Evolutionary conservation across 1,140 invertebrate species (phyloP).

Genomic region (Antheraea pernyi): DNA sequence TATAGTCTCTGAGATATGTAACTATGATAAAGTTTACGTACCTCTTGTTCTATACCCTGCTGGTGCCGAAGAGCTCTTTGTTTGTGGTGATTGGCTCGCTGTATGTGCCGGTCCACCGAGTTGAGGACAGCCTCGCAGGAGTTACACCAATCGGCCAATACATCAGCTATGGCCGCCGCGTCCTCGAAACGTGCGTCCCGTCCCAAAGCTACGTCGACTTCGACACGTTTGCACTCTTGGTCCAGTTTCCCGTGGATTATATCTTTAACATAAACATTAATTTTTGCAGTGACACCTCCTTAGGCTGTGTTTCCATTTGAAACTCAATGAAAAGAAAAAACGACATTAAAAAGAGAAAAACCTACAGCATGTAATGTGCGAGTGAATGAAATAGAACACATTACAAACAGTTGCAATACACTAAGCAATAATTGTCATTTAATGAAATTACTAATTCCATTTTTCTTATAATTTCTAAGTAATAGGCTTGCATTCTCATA

Average conservation of each 20-base stretch:
- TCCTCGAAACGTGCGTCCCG: slow-evolving; percentile 93
- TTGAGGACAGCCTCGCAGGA: slow-evolving; percentile 93
- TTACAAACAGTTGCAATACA: no score
- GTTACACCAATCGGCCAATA: slow-evolving; percentile 93
- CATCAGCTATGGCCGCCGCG: slow-evolving; percentile 87
- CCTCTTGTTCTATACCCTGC: slow-evolving; percentile 92
- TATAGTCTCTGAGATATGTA: no score
- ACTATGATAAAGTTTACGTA: slow-evolving; percentile 48
- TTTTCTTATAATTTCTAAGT: no score
- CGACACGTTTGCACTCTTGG: slow-evolving; percentile 95
- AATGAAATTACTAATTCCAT: no score
- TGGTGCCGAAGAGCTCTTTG: slow-evolving; percentile 89
- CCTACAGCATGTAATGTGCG: no score
- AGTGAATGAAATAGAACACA: no score
- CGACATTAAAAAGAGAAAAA: no score
- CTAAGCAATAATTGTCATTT: no score
- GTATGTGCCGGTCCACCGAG: slow-evolving; percentile 94
- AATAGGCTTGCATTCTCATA: no score
- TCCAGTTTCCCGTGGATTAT: slow-evolving; percentile 98
- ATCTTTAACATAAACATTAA: slow-evolving; percentile 79
- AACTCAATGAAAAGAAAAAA: no score
- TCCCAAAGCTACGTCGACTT: slow-evolving; percentile 96
- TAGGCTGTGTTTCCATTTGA: no score
- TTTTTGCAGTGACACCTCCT: background rate
- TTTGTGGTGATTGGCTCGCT: slow-evolving; percentile 92